phyloP scores from a whole-genome alignment of 2,797 vertebrate genomes.

The Erithacus rubecula region DNA sequence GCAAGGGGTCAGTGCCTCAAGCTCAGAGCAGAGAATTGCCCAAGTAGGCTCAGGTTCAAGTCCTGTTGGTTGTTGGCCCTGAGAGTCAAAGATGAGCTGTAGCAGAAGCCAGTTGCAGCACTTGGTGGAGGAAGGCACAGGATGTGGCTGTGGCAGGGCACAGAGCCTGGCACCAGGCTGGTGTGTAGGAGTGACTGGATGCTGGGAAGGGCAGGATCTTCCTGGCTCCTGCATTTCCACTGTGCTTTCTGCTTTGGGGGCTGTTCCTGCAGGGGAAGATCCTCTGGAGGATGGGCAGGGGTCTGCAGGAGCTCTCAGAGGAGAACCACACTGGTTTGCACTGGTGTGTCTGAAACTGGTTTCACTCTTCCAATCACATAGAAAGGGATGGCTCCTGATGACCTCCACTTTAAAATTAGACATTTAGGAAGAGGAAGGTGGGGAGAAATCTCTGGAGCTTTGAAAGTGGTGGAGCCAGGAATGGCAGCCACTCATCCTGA shows the following conservation, averaged over 20 bases:
- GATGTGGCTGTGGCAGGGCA: no score
- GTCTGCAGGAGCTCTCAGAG: background rate
- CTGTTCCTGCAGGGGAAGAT: rapidly evolving
- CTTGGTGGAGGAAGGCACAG: background rate
- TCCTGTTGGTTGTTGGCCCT: background rate
- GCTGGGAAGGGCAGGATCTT: background rate
- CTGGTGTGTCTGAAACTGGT: background rate
- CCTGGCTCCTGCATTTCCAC: rapidly evolving
- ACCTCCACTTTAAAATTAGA: background rate
- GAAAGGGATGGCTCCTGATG: background rate
- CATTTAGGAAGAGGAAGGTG: background rate
- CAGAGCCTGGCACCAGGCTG: background rate
- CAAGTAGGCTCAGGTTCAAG: background rate
- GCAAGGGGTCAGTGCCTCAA: background rate
- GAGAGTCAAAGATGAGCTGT: rapidly evolving
- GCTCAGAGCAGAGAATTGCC: background rate
- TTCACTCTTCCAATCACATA: background rate
- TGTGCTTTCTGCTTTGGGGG: rapidly evolving
- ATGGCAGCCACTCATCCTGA: background rate
- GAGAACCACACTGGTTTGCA: background rate
- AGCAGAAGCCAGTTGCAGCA: background rate
- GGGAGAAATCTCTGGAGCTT: background rate
- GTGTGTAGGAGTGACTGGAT: background rate
- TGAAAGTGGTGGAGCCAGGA: background rate
- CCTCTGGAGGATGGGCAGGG: rapidly evolving